Evolutionary conservation across 1,140 invertebrate genomes (phyloP), one percentile per base, ranked within the genome.

Genomic region (Contarinia nasturtii): DNA sequence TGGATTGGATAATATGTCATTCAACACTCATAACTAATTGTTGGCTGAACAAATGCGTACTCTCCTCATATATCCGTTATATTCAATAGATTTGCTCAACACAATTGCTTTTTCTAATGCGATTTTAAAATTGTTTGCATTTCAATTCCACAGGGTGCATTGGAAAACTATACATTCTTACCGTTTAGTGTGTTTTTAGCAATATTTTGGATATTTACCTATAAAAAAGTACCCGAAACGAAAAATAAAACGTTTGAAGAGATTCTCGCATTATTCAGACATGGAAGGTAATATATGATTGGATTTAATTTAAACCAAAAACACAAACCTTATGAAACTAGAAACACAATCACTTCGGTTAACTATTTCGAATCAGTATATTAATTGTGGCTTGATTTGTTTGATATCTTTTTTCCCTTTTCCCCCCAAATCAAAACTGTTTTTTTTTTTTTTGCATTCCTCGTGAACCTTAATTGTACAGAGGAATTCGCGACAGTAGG

Each of bases 231-330:
- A 62, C 93, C 93, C 60, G 93, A 98, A 77, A 98, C 93, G 51
- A 96, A 96, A 73, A 95, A 95, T 68, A 93, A 92, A 73, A 94
- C 90, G 51, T 93, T 95, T 65, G 91, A 96, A 73, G 91, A 98
- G 67, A 95, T 97, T 63, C 73, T 88, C 60, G 84, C 86, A 53
- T 70, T 92, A 56, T 93, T 93, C 74, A 76, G 83, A 58, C 81
- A 83, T 65, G 82, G 79, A 71, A 85, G 83, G 84, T 86, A n/a
- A n/a, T n/a, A 74, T 72, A 77, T 60, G 50, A 18, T 43, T 43
- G 12, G 4, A 27, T 27, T 10, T 5, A 27, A 27, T 27, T 27
- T 27, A 27, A 27, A 5, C 27, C 27, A 27, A 27, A 27, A 27
- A 27, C 3, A 27, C 27, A 27, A 27, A 27, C 27, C 4, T 27